phyloP scores from a whole-genome alignment of 2,797 vertebrate genomes.

The Myotis planiceps region DNA sequence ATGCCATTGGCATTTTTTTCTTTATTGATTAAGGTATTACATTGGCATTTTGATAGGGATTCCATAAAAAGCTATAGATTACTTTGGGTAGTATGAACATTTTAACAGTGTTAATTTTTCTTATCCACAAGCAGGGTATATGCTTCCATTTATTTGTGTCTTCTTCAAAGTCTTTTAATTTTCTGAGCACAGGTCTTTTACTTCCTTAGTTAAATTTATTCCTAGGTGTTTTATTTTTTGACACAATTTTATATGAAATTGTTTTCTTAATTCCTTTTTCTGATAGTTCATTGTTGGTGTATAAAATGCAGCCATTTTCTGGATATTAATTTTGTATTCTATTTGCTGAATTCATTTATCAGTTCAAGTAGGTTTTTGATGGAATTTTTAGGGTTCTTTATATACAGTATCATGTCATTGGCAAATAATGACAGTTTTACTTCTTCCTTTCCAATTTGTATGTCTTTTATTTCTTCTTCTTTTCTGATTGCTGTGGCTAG shows the following conservation, averaged over 20 bases:
- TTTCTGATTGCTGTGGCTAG: not conserved
- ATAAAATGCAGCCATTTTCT: not conserved
- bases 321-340: not conserved
- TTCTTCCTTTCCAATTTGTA: not conserved
- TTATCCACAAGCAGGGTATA: not conserved
- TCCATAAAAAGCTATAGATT: not conserved
- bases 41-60: not conserved
- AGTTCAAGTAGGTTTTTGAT: not conserved
- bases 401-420: not conserved
- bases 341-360: not conserved
- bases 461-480: not conserved
- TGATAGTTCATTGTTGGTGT: not conserved
- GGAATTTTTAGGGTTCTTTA: not conserved
- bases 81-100: not conserved
- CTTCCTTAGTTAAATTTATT: not conserved
- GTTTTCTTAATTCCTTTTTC: not conserved
- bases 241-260: not conserved
- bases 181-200: not conserved
- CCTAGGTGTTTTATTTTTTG: not conserved
- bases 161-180: not conserved
- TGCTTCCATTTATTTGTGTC: not conserved
- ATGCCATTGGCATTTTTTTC: no score
- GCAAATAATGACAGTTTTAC: not conserved
- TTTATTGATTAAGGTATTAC: no score
- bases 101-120: not conserved